phyloP scores from a whole-genome alignment of 2,888 invertebrate species.

The Troglohyphantes excavatus region DNA sequence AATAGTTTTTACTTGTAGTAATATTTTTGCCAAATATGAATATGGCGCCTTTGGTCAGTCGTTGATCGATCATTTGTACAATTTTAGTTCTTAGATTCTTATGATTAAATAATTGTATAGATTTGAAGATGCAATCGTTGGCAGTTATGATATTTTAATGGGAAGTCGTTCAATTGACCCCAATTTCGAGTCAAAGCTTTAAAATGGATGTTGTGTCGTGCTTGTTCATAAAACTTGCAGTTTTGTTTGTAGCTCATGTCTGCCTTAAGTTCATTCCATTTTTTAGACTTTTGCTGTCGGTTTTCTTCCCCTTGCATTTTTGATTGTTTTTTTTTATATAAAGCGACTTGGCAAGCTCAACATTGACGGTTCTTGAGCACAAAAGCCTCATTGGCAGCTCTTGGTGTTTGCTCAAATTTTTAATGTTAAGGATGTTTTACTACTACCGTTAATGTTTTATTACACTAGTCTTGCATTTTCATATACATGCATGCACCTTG shows the following conservation, averaged over 20 bases:
- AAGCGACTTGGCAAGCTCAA: constrained; percentile 67
- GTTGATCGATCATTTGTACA: too few species aligned
- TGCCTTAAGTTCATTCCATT: neutral
- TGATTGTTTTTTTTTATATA: constrained; percentile 29
- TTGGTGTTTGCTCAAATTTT: constrained; percentile 76
- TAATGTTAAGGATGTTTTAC: constrained; percentile 72
- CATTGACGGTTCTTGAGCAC: constrained; percentile 32
- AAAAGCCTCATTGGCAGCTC: constrained; percentile 68
- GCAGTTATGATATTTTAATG: constrained; percentile 20
- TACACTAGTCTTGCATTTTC: constrained; percentile 73
- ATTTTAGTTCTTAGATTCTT: too few species aligned
- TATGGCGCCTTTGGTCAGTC: too few species aligned
- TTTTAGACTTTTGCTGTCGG: neutral
- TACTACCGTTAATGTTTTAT: constrained; percentile 69
- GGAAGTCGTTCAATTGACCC: constrained; percentile 9
- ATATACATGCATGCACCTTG: constrained; percentile 38
- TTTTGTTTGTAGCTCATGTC: constrained; percentile 72
- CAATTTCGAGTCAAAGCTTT: constrained; percentile 62
- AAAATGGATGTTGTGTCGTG: constrained; percentile 74
- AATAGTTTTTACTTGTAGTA: too few species aligned
- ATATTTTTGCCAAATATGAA: too few species aligned
- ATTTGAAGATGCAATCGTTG: neutral
- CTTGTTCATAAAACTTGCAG: constrained; percentile 59
- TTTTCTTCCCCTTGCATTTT: constrained; percentile 64
- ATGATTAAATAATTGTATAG: too few species aligned